Evolutionary conservation across 2,113 vertebrate genomes (phyloP).

Genomic region (Mormyrus lacerda): DNA sequence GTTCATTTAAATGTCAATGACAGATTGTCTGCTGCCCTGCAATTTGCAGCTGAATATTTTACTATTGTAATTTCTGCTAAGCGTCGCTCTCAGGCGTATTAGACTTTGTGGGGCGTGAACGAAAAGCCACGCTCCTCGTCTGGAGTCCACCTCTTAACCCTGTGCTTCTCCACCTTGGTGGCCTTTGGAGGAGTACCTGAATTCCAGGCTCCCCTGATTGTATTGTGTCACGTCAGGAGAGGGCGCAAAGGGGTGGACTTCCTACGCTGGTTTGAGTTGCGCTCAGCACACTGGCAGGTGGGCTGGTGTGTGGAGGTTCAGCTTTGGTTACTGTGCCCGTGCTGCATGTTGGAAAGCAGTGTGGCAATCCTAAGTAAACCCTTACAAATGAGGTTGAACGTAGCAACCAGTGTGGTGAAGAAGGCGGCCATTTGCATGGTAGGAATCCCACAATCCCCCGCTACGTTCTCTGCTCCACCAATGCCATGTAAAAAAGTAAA

Average conservation of each 20-base stretch:
- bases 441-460: not conserved
- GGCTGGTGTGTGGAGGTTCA: not conserved
- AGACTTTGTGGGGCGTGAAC: not conserved
- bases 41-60: not conserved
- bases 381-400: not conserved
- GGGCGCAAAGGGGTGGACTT: not conserved
- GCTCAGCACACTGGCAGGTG: not conserved
- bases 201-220: not conserved
- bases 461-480: not conserved
- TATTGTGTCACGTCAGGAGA: not conserved
- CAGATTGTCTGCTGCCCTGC: not conserved
- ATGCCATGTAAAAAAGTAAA: not conserved
- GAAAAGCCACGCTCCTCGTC: not conserved
- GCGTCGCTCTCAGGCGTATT: not conserved
- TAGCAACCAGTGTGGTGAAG: not conserved
- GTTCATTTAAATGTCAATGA: not conserved
- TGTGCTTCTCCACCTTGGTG: not conserved
- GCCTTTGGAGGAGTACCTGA: not conserved
- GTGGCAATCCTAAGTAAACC: not conserved
- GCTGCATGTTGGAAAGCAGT: not conserved
- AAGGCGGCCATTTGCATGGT: not conserved
- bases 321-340: not conserved
- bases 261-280: not conserved
- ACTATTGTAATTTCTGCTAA: not conserved
- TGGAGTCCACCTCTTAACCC: not conserved